Percentiles rank a stretch among this genome's conserved stretches.
phyloP scores from a whole-genome alignment of 30 jellyfish, hydroid and myxozoan genomes.

The Aurelia aurita region DNA sequence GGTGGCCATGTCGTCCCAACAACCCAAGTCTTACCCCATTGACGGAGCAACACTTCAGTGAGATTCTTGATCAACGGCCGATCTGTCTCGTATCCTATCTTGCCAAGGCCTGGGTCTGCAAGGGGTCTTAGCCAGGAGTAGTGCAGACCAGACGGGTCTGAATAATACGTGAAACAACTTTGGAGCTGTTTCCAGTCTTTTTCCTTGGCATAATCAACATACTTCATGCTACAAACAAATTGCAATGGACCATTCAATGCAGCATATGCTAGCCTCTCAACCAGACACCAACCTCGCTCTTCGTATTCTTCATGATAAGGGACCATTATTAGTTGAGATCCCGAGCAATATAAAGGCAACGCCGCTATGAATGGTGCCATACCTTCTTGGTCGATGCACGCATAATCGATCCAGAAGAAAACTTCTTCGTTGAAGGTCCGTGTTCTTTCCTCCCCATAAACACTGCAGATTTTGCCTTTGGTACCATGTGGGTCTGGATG shows the following conservation, averaged over 20 bases:
- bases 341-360: constrained; percentile 65
- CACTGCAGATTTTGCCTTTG: constrained; percentile 39
- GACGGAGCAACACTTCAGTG: constrained; percentile 58
- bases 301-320: constrained; percentile 71
- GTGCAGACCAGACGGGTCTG: constrained; percentile 44
- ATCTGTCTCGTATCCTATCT: constrained; percentile 43
- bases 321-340: constrained; percentile 65
- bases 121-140: constrained; percentile 72
- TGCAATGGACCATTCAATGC: constrained; percentile 66
- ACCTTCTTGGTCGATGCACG: constrained; percentile 49
- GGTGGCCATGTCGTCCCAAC: constrained; percentile 66
- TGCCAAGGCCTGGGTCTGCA: constrained; percentile 54
- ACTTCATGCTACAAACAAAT: constrained; percentile 62
- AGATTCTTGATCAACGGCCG: constrained; percentile 48
- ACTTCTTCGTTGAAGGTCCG: constrained; percentile 45
- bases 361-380: constrained; percentile 66
- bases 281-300: constrained; percentile 77
- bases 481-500: constrained; percentile 61
- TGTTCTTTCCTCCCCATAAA: constrained; percentile 45
- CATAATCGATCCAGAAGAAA: constrained; percentile 61
- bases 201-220: constrained; percentile 50
- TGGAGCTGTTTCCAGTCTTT: constrained; percentile 60
- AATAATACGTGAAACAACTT: constrained; percentile 55
- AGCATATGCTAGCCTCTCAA: constrained; percentile 75
- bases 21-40: constrained; percentile 62